A percentile compares a stretch with the other conserved stretches of the same genome.
Evolutionary conservation across 2,888 invertebrate genomes (phyloP).

Genomic region (Hypomecis punctinalis): DNA sequence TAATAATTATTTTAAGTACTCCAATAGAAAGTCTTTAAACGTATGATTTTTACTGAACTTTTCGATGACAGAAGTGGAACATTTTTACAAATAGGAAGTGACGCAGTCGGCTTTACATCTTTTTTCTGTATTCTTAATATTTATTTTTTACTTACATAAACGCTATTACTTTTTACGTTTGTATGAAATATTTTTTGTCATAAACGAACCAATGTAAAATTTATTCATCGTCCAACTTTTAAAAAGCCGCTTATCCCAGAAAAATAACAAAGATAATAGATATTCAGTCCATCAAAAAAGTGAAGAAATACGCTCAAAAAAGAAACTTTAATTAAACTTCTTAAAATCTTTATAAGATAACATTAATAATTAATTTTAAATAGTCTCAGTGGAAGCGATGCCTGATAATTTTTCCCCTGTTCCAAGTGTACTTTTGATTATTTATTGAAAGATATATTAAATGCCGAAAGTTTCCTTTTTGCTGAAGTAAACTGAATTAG

Average conservation of each 20-base stretch:
- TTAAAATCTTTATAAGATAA: constrained; percentile 82
- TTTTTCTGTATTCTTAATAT: no score
- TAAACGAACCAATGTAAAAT: constrained; percentile 54
- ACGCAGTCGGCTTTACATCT: no score
- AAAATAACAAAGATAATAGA: constrained; percentile 75
- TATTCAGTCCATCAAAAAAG: constrained; percentile 75
- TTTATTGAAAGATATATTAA: no score
- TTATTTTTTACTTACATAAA: no score
- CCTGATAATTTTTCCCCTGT: constrained; percentile 80
- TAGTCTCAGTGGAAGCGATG: constrained; percentile 75
- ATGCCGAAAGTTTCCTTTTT: no score
- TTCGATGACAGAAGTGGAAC: no score
- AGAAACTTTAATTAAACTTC: constrained; percentile 83
- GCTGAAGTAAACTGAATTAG: no score
- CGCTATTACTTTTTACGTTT: no score
- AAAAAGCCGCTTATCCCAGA: constrained; percentile 65
- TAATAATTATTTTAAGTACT: no score
- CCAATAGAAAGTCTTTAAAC: no score
- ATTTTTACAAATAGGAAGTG: no score
- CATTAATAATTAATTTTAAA: constrained; percentile 85
- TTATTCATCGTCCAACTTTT: constrained; percentile 66
- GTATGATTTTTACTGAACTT: no score
- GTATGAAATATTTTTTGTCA: constrained; percentile 14
- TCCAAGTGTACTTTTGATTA: constrained; percentile 58
- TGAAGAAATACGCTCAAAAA: constrained; percentile 59